phyloP scores from a whole-genome alignment of 92 coral and sea anemone species.

The Isaurus tuberculatus region DNA sequence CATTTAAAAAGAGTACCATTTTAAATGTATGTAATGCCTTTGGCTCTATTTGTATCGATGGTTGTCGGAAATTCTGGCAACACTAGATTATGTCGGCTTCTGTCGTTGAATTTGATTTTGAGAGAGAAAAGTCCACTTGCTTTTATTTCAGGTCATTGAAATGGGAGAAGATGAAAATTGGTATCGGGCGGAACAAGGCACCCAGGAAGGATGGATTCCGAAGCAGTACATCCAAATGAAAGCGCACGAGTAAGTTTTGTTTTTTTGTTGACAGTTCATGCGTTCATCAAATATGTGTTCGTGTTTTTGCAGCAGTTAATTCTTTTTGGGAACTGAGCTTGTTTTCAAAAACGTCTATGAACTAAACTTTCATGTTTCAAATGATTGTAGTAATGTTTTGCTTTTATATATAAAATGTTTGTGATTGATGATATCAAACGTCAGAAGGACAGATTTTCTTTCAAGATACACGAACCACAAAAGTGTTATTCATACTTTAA shows the following conservation, averaged over 20 bases:
- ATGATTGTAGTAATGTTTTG: neutral
- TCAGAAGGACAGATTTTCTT: neutral
- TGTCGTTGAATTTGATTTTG: neutral
- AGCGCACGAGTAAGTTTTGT: constrained; percentile 78
- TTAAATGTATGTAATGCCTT: constrained; percentile 76
- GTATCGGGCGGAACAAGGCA: constrained; percentile 85
- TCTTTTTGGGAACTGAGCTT: neutral
- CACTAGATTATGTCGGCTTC: neutral
- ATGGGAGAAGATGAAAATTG: constrained; percentile 89
- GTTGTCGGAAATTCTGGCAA: neutral
- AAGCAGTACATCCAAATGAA: constrained; percentile 89
- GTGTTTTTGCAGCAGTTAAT: neutral
- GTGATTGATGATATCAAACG: constrained; percentile 2
- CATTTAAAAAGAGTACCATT: constrained; percentile 80
- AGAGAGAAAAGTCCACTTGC: neutral
- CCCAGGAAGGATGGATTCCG: constrained; percentile 89
- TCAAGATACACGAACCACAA: neutral
- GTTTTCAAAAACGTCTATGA: neutral
- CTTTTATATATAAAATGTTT: neutral
- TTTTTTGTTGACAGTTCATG: neutral
- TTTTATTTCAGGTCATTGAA: constrained; percentile 77
- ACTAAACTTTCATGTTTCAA: constrained; percentile 11
- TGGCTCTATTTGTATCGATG: neutral
- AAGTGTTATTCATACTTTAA: neutral
- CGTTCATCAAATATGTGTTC: neutral